Evolutionary conservation across 2,113 vertebrate species (phyloP).

Genomic region (Hypanus sabinus): DNA sequence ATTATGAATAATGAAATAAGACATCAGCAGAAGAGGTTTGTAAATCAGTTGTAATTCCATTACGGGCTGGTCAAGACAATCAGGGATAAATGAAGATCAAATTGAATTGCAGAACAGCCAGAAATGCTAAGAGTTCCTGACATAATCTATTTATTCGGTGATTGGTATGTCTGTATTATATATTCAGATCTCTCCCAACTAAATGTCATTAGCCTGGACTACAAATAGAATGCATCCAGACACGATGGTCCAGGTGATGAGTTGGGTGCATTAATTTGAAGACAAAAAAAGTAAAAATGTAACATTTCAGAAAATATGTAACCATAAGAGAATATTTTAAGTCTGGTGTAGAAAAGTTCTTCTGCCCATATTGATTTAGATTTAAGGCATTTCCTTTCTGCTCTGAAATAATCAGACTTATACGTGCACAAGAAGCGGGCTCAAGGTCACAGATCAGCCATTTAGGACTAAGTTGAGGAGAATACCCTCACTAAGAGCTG

Average conservation of each 20-base stretch:
- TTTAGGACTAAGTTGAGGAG: too few relatives aligned
- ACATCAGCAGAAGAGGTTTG: background rate
- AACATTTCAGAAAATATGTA: background rate
- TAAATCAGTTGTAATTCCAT: conserved; percentile 28
- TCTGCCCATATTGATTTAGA: background rate
- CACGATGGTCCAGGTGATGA: background rate
- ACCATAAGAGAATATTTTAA: background rate
- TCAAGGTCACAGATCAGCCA: too few relatives aligned
- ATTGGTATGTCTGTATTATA: background rate
- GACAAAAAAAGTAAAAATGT: background rate
- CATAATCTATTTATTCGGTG: background rate
- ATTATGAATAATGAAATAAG: conserved; percentile 22
- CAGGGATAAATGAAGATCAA: conserved; percentile 15
- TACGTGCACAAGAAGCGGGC: too few relatives aligned
- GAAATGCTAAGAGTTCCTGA: background rate
- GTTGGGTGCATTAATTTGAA: background rate
- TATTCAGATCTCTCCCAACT: background rate
- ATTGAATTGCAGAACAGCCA: background rate
- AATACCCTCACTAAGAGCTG: too few relatives aligned
- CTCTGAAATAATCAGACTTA: background rate
- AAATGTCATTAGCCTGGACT: background rate
- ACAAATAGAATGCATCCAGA: background rate
- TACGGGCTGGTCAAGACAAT: background rate
- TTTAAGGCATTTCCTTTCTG: background rate
- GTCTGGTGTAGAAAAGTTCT: background rate